Evolutionary conservation across 2,888 invertebrate genomes (phyloP), one percentile per base, ranked within the genome.

Genomic region (Agrotis exclamationis): DNA sequence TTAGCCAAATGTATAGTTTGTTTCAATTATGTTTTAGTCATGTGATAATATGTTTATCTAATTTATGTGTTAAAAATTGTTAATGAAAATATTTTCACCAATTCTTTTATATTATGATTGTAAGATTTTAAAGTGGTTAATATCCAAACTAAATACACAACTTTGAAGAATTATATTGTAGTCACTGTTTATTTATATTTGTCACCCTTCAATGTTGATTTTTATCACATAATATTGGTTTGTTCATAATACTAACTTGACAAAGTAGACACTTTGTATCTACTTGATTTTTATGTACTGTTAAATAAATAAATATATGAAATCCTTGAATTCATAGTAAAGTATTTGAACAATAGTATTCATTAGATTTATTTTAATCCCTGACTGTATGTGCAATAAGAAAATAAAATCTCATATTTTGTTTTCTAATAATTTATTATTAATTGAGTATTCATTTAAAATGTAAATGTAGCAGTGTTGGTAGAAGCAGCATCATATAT

Each of bases 401-500:
- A 39, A 70, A 82, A 74, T 72, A 62, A 83, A 82, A 79, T 58
- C 45, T 22, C 70, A 48, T 63, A 59, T 44, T 28, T 64, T 64
- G 33, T 67, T 74, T 78, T 82, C 44, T 60, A 81, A 85, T 81
- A 80, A 86, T 87, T 88, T 89, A 89, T 84, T 86, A 66, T 50
- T 64, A 72, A 68, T 63, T 54, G 70, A 64, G 44, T 66, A 69
- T 51, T 65, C 44, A 69, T 71, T 85, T 97, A 98, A 91, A 99
- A 97, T 88, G 97, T 97, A 93, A 98, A 98, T 60, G 98, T 98
- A 58, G 97, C 97, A 66, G 98, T 98, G 83, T 98, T 98, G 66
- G 98, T 98, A 74, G 98, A 98, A 85, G 99, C 98, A 63, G 98
- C 99, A 96, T 99, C 99, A 94, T 99, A 99, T 84, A 99, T 97